Evolutionary conservation across 2,797 vertebrate genomes (phyloP).

Genomic region (Lacerta bilineata): DNA sequence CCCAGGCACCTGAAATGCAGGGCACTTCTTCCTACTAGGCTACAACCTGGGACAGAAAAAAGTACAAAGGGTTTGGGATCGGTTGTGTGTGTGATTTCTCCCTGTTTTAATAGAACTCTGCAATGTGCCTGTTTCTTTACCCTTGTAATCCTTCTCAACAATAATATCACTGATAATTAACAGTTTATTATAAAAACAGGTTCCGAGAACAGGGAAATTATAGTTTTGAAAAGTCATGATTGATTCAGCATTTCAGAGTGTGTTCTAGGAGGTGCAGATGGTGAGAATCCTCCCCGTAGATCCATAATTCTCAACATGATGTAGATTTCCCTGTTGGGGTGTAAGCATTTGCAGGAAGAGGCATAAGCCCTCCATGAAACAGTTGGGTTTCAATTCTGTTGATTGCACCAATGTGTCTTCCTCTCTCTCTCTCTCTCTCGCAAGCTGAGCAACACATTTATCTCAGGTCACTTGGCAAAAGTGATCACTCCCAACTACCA

Average conservation of each 20-base stretch:
- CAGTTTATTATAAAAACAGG: neutral
- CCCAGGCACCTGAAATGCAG: conserved; percentile 3
- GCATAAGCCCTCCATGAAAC: neutral
- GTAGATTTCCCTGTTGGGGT: neutral
- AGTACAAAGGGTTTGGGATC: neutral
- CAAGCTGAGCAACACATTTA: neutral
- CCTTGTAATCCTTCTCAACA: neutral
- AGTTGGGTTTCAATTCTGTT: neutral
- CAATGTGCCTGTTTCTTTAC: neutral
- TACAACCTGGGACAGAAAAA: neutral
- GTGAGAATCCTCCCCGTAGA: neutral
- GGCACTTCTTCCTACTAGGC: neutral
- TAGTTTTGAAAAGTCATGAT: conserved; percentile 19
- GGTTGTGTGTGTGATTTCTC: too few species aligned
- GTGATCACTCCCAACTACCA: neutral
- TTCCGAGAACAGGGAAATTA: neutral
- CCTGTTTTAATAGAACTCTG: neutral
- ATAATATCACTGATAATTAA: neutral
- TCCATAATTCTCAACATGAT: neutral
- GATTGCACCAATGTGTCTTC: neutral
- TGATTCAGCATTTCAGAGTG: neutral
- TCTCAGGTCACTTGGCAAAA: neutral
- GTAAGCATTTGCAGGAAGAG: neutral
- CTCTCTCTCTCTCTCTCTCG: neutral
- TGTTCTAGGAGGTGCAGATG: neutral